A percentile compares a stretch with the other conserved stretches of the same genome.
These are phyloP conservation scores for Crematogaster levior DNA, from an alignment of 2,888 invertebrate genomes.

Conservation along the genomic window DNA sequence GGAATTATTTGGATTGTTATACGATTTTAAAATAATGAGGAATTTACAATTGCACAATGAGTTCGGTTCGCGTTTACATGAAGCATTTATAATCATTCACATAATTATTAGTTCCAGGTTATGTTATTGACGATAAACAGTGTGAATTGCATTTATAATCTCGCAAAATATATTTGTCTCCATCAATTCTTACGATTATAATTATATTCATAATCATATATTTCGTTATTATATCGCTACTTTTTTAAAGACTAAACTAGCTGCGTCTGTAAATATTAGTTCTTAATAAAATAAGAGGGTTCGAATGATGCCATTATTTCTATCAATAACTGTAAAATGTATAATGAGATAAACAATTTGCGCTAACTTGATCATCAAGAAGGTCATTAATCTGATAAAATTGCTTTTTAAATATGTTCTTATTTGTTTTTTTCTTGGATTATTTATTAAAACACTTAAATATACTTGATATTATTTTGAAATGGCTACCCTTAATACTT, in stretches of 20 bases:
- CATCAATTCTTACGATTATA: constrained; percentile 10
- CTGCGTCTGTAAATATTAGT: neutral
- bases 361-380: neutral
- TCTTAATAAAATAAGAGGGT: neutral
- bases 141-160: constrained; percentile 16
- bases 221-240: neutral
- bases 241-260: neutral
- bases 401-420: neutral
- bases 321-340: neutral
- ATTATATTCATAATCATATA: constrained; percentile 2
- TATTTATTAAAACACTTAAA: neutral
- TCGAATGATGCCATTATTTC: neutral
- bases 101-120: constrained; percentile 46
- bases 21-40: constrained; percentile 24
- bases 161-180: neutral
- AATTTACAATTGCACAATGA: constrained; percentile 45
- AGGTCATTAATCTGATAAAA: neutral
- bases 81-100: constrained; percentile 46
- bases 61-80: constrained; percentile 29
- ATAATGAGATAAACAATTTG: neutral
- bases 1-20: constrained; percentile 12
- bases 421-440: neutral
- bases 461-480: constrained; percentile 9
- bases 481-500: neutral
- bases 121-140: constrained; percentile 37